phyloP scores from a whole-genome alignment of 2,113 vertebrate species.

The Gavialis gangeticus region DNA sequence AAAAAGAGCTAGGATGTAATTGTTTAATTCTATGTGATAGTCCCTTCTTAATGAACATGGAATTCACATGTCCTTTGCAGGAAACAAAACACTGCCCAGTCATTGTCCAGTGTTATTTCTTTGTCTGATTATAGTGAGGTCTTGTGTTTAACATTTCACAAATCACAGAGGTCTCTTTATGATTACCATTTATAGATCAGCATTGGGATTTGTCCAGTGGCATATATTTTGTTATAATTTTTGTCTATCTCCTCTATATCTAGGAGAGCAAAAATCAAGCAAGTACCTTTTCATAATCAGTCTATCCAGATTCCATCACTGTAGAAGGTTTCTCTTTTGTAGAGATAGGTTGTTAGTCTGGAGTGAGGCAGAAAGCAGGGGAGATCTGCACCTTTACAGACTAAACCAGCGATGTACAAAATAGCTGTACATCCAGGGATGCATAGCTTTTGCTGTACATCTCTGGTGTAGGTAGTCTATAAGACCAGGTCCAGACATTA shows the following conservation, averaged over 20 bases:
- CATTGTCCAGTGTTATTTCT: not conserved
- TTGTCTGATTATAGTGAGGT: not conserved
- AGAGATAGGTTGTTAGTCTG: too few species aligned
- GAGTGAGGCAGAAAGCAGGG: too few species aligned
- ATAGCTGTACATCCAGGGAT: too few species aligned
- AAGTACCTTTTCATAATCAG: not conserved
- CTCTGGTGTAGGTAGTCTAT: too few species aligned
- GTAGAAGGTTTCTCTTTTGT: not conserved
- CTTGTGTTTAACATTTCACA: not conserved
- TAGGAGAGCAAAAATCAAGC: not conserved
- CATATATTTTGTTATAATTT: not conserved
- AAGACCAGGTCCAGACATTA: too few species aligned
- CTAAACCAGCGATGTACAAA: too few species aligned
- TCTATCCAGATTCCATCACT: not conserved
- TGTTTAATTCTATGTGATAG: not conserved
- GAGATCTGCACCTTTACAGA: too few species aligned
- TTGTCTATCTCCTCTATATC: not conserved
- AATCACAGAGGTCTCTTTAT: not conserved
- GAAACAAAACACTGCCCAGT: not conserved
- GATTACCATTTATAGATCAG: not conserved
- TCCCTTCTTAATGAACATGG: not conserved
- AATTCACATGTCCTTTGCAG: not conserved
- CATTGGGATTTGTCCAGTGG: not conserved
- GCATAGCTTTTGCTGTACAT: too few species aligned
- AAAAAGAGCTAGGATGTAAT: not conserved